phyloP scores from a whole-genome alignment of 1,140 invertebrate species.

The Drosophila tsacasi region DNA sequence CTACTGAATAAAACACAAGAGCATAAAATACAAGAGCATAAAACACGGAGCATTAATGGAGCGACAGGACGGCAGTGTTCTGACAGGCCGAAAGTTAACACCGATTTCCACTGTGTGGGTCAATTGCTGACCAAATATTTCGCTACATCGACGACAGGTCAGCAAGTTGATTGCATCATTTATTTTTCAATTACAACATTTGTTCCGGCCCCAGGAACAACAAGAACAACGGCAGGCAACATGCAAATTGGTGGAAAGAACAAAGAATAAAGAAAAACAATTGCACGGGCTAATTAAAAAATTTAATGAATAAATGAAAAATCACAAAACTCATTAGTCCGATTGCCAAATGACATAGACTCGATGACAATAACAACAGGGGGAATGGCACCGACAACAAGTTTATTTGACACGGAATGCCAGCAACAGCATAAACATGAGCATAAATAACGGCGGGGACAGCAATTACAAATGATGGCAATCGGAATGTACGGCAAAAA shows the following conservation, averaged over 20 bases:
- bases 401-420: conserved; percentile 37
- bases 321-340: conserved; percentile 80
- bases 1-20: not conserved
- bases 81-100: conserved; percentile 20
- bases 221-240: conserved; percentile 7
- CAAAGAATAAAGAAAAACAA: conserved; percentile 55
- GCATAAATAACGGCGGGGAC: conserved; percentile 25
- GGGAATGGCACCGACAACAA: conserved; percentile 36
- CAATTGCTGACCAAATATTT: conserved; percentile 78
- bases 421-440: conserved; percentile 31
- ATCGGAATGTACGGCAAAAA: conserved; percentile 41
- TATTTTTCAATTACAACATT: conserved; percentile 84
- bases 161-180: conserved; percentile 82
- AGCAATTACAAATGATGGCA: conserved; percentile 32
- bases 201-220: conserved; percentile 54
- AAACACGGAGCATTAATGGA: not conserved
- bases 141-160: conserved; percentile 72
- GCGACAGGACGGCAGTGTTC: not conserved
- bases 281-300: conserved; percentile 76
- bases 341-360: conserved; percentile 64
- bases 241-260: conserved; percentile 13
- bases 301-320: conserved; percentile 80
- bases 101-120: conserved; percentile 41
- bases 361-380: conserved; percentile 38
- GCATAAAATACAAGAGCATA: not conserved